These are phyloP conservation scores for Hipposideros larvatus DNA, from an alignment of 2,797 vertebrate species.

Conservation along the genomic window DNA sequence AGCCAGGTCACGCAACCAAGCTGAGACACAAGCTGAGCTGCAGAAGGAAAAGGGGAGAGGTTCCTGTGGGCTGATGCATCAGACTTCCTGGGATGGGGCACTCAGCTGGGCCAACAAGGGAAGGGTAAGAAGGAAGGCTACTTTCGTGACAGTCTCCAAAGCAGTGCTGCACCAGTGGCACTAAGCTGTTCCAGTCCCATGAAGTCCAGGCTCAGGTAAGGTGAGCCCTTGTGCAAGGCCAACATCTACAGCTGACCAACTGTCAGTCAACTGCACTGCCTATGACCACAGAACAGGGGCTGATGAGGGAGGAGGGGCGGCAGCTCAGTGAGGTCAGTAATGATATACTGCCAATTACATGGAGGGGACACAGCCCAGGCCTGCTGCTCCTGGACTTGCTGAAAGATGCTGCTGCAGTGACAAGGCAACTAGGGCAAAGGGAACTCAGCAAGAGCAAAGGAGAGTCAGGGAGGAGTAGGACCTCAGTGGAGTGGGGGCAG, in stretches of 20 bases:
- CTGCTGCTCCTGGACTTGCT: not conserved
- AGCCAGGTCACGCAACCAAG: not conserved
- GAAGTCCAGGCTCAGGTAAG: not conserved
- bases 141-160: not conserved
- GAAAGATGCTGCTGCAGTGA: not conserved
- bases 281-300: not conserved
- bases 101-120: not conserved
- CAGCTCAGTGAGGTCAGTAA: not conserved
- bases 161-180: not conserved
- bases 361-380: not conserved
- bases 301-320: not conserved
- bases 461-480: not conserved
- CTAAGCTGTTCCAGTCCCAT: not conserved
- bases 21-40: not conserved
- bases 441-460: not conserved
- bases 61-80: not conserved
- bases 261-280: slow-evolving; percentile 26
- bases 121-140: not conserved
- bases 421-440: not conserved
- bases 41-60: not conserved
- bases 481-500: not conserved
- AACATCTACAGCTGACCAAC: not conserved
- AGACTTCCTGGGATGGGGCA: not conserved
- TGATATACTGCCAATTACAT: not conserved
- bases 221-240: not conserved